These are phyloP conservation scores for Hemaris fuciformis DNA, from an alignment of 2,888 invertebrate species.

Conservation along the genomic window DNA sequence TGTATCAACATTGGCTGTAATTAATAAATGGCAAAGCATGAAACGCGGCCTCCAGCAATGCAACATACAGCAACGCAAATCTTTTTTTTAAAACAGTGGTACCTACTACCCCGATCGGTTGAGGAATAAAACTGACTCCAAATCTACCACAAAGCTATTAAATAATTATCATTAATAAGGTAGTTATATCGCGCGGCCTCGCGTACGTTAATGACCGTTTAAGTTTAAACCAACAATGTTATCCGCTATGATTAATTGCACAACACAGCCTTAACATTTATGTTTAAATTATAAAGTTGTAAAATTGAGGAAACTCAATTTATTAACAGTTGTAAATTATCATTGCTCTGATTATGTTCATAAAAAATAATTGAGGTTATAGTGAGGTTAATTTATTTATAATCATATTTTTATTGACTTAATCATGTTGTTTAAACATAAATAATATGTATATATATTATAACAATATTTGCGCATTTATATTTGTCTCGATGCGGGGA, in stretches of 20 bases:
- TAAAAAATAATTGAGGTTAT: background rate
- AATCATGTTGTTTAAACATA: too few relatives aligned
- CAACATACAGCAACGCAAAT: too few relatives aligned
- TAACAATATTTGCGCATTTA: too few relatives aligned
- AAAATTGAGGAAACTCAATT: slow-evolving; percentile 1
- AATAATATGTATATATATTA: too few relatives aligned
- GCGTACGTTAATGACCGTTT: background rate
- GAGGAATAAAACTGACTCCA: background rate
- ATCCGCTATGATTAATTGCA: background rate
- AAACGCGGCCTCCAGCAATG: too few relatives aligned
- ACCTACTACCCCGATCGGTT: too few relatives aligned
- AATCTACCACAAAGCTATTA: background rate
- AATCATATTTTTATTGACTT: background rate
- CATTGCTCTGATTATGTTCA: background rate
- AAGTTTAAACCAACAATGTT: slow-evolving; percentile 3
- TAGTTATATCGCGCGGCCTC: background rate
- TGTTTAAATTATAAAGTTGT: slow-evolving; percentile 1
- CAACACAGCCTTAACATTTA: background rate
- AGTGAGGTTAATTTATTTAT: background rate
- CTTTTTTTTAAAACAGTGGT: too few relatives aligned
- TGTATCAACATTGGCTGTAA: too few relatives aligned
- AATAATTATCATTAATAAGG: background rate
- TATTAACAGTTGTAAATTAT: background rate
- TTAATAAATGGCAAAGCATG: too few relatives aligned
- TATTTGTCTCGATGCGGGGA: too few relatives aligned